These are phyloP conservation scores for Eufriesea mexicana DNA, from an alignment of 1,140 invertebrate genomes.

Conservation along the genomic window DNA sequence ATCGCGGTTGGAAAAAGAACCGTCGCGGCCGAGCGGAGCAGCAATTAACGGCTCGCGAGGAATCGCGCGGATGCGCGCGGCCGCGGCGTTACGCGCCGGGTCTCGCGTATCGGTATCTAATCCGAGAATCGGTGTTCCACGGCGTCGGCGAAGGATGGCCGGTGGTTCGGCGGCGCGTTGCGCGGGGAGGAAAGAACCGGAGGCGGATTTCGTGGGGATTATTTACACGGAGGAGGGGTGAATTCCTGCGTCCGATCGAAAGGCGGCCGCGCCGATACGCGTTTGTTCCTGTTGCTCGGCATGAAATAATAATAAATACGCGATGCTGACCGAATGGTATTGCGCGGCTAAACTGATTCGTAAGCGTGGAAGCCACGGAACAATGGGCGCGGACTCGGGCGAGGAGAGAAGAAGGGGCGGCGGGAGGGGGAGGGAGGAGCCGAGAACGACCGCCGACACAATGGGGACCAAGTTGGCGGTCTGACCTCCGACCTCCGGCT, in stretches of 20 bases:
- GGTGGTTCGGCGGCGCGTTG: too few relatives aligned
- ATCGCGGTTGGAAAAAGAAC: not conserved
- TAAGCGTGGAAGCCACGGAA: slow-evolving; percentile 80
- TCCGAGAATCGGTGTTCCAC: not conserved
- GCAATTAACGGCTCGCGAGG: not conserved
- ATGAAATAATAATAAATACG: slow-evolving; percentile 68
- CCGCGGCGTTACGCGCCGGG: not conserved
- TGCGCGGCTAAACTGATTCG: slow-evolving; percentile 75
- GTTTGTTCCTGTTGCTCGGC: slow-evolving; percentile 34
- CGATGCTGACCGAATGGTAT: slow-evolving; percentile 66
- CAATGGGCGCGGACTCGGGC: slow-evolving; percentile 72
- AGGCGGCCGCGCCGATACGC: slow-evolving; percentile 25
- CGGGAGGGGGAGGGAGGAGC: slow-evolving; percentile 35
- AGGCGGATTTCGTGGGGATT: not conserved
- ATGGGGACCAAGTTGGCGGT: slow-evolving; percentile 80
- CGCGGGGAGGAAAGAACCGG: too few relatives aligned
- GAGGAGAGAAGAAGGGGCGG: slow-evolving; percentile 29
- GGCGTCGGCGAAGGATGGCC: too few relatives aligned
- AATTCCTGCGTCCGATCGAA: slow-evolving; percentile 54
- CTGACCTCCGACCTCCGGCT: slow-evolving; percentile 78
- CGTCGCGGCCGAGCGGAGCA: too few relatives aligned
- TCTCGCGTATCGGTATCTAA: not conserved
- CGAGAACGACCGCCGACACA: slow-evolving; percentile 74
- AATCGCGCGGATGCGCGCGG: not conserved
- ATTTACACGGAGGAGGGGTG: slow-evolving; percentile 7